phyloP scores from a whole-genome alignment of 2,888 invertebrate species.

The Cenopis cana region DNA sequence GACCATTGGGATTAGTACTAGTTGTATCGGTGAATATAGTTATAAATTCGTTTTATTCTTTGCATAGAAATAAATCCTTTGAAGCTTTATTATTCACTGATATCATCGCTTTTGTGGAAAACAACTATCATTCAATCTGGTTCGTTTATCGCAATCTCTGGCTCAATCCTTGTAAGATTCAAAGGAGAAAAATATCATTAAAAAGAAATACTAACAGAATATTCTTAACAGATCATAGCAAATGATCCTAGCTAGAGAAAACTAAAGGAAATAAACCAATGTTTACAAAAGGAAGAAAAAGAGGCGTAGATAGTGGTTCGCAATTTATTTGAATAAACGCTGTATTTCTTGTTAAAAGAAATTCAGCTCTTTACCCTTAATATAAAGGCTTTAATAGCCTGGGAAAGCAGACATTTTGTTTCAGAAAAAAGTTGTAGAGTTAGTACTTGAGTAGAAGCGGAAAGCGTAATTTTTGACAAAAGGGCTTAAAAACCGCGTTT shows the following conservation, averaged over 20 bases:
- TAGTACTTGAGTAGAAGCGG: slow-evolving; percentile 11
- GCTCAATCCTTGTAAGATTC: not conserved
- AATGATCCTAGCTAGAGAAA: not conserved
- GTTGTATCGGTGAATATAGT: no score
- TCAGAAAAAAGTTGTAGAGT: slow-evolving; percentile 21
- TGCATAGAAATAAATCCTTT: not conserved
- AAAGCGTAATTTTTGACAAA: not conserved
- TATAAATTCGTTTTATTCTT: not conserved
- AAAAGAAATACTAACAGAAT: not conserved
- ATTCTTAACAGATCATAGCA: not conserved
- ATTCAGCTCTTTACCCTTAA: not conserved
- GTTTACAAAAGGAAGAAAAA: slow-evolving; percentile 27
- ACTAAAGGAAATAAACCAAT: slow-evolving; percentile 10
- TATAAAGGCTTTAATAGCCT: not conserved
- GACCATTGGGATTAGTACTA: no score
- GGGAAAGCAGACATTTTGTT: slow-evolving; percentile 7
- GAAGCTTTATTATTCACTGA: not conserved
- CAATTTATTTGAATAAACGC: slow-evolving; percentile 33
- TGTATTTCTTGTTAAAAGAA: not conserved
- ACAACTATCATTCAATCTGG: no score
- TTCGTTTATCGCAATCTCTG: not conserved
- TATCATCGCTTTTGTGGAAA: no score
- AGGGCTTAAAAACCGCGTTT: not conserved
- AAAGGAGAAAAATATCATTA: not conserved
- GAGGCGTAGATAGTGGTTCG: slow-evolving; percentile 8